Conservation (phyloP, 2,797 vertebrate species). For the Furcifer pardalis region DNA sequence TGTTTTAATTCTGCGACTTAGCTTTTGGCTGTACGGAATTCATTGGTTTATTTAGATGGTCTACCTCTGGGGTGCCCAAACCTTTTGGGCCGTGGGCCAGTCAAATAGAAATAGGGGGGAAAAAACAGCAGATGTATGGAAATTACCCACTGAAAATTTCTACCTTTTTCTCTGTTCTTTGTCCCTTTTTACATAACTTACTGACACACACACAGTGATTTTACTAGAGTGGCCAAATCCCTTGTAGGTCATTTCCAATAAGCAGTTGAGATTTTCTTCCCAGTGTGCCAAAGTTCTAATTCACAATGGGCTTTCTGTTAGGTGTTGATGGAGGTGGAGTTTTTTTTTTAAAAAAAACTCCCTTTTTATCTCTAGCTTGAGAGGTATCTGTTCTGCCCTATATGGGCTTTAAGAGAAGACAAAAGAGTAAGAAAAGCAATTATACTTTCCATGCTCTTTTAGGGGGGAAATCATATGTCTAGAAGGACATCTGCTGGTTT, state of each 20-base stretch:
- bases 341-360: too few relatives aligned
- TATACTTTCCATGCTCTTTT: not conserved
- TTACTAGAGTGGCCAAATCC: not conserved
- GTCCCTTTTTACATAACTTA: not conserved
- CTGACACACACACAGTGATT: not conserved
- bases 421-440: not conserved
- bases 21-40: not conserved
- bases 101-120: too few relatives aligned
- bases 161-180: not conserved
- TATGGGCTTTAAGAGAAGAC: not conserved
- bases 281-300: not conserved
- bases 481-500: slow-evolving; percentile 3
- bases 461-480: not conserved
- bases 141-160: not conserved
- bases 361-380: not conserved
- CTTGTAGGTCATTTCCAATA: not conserved
- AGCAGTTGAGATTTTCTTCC: not conserved
- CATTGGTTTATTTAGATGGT: too few relatives aligned
- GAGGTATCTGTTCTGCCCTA: not conserved
- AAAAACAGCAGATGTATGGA: not conserved
- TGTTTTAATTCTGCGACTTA: not conserved
- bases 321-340: not conserved
- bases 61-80: too few relatives aligned
- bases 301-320: not conserved
- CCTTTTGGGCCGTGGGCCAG: too few relatives aligned